Percentiles rank a stretch among this genome's conserved stretches.
Evolutionary conservation across 2,113 vertebrate species (phyloP).

Genomic region (Solea senegalensis): DNA sequence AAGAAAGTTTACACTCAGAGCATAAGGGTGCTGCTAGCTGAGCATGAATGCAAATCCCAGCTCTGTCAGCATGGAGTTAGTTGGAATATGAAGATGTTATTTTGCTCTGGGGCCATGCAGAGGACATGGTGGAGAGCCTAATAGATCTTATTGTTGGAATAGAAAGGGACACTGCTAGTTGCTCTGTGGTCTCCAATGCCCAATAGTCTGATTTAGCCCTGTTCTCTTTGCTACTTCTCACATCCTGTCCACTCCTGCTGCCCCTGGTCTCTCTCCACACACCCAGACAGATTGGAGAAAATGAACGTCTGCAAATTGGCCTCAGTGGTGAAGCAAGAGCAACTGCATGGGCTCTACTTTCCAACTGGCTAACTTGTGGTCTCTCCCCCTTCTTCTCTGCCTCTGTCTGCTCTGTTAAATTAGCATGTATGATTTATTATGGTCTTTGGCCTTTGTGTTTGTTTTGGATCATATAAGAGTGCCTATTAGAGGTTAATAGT

Average conservation of each 20-base stretch:
- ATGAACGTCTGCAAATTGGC: conserved; percentile 72
- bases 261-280: conserved; percentile 22
- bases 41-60: conserved; percentile 33
- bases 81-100: conserved; percentile 12
- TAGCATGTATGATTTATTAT: conserved; percentile 41
- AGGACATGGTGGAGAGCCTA: conserved; percentile 12
- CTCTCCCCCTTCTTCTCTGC: conserved; percentile 32
- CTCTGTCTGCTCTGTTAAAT: conserved; percentile 48
- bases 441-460: conserved; percentile 47
- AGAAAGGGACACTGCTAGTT: neutral
- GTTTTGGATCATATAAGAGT: conserved; percentile 40
- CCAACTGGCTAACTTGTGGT: conserved; percentile 37
- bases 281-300: conserved; percentile 67
- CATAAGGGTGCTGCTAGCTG: neutral
- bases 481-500: conserved; percentile 47
- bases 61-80: conserved; percentile 5
- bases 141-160: neutral
- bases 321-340: conserved; percentile 48
- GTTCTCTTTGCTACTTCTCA: conserved; percentile 37
- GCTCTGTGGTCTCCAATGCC: conserved; percentile 48
- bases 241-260: conserved; percentile 16
- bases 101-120: conserved; percentile 27
- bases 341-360: conserved; percentile 35
- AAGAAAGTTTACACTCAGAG: conserved; percentile 19
- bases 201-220: conserved; percentile 59